Percentiles rank a stretch among this genome's conserved stretches.
These are phyloP conservation scores for Cantharis nigra DNA, from an alignment of 2,888 invertebrate genomes.

Conservation along the genomic window DNA sequence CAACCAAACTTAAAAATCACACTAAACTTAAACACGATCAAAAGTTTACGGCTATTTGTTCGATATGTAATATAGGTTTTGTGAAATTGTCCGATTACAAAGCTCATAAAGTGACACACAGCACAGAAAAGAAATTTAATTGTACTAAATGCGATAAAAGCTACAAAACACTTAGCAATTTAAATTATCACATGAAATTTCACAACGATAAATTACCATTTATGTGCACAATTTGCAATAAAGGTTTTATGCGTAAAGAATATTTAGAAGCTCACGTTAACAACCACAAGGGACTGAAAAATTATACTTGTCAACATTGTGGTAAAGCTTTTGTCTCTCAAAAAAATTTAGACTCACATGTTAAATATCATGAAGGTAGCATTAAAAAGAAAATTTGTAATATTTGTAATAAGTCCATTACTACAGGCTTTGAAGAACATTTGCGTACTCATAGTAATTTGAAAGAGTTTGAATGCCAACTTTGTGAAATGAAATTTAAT, in stretches of 20 bases:
- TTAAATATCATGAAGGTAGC: conserved; percentile 50
- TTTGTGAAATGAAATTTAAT: conserved; percentile 50
- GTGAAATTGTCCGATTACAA: conserved; percentile 52
- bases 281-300: conserved; percentile 50
- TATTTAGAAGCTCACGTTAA: conserved; percentile 52
- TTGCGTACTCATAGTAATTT: conserved; percentile 51
- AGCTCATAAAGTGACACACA: conserved; percentile 52
- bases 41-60: conserved; percentile 52
- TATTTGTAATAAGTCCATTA: conserved; percentile 49
- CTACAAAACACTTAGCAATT: conserved; percentile 53
- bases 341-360: conserved; percentile 52
- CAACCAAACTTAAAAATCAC: conserved; percentile 51
- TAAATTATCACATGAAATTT: conserved; percentile 53
- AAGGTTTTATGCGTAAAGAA: conserved; percentile 53
- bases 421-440: conserved; percentile 51
- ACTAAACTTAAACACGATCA: conserved; percentile 52
- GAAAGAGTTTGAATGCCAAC: conserved; percentile 50
- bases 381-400: conserved; percentile 48
- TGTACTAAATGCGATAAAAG: conserved; percentile 50
- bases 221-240: conserved; percentile 47
- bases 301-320: conserved; percentile 47
- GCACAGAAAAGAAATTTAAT: conserved; percentile 50
- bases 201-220: conserved; percentile 48
- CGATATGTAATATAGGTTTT: conserved; percentile 53
- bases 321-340: conserved; percentile 51